A percentile compares a stretch with the other conserved stretches of the same genome.
Evolutionary conservation across 2,888 invertebrate genomes (phyloP).

Genomic region (Caenorhabditis plicata): DNA sequence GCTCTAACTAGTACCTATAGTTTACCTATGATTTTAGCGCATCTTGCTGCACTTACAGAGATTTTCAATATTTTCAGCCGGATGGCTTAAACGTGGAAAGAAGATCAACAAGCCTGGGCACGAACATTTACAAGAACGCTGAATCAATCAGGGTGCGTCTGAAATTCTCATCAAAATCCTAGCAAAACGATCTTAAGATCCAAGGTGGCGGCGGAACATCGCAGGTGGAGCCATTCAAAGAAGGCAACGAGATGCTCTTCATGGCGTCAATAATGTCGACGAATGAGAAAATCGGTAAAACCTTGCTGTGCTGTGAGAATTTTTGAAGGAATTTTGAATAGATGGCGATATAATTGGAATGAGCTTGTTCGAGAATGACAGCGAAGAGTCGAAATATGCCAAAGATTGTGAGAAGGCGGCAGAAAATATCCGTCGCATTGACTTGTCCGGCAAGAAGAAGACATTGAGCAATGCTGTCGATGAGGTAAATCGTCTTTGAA

Average conservation of each 20-base stretch:
- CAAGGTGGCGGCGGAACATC: constrained; percentile 21
- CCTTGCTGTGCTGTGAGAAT: too few species aligned
- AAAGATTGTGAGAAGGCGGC: constrained; percentile 16
- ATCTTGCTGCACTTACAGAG: too few species aligned
- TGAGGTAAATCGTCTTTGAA: constrained; percentile 40
- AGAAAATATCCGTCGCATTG: constrained; percentile 28
- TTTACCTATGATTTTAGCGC: too few species aligned
- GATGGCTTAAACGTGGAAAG: constrained; percentile 19
- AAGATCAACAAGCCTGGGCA: constrained; percentile 29
- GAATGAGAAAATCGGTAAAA: background rate
- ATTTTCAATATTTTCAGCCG: constrained; percentile 13
- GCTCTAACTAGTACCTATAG: too few species aligned
- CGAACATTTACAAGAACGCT: constrained; percentile 20
- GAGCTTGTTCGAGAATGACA: constrained; percentile 44
- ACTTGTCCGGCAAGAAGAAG: constrained; percentile 40
- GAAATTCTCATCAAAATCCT: background rate
- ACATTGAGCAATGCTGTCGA: constrained; percentile 34
- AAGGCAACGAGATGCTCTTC: constrained; percentile 28
- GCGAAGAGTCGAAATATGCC: constrained; percentile 42
- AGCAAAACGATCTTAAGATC: constrained; percentile 12
- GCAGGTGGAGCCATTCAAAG: background rate
- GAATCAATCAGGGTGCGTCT: constrained; percentile 2
- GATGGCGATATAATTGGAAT: constrained; percentile 16
- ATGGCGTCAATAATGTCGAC: constrained; percentile 23
- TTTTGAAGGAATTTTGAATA: background rate